phyloP scores from a whole-genome alignment of 2,888 invertebrate species.

The Cerastis leucographa region DNA sequence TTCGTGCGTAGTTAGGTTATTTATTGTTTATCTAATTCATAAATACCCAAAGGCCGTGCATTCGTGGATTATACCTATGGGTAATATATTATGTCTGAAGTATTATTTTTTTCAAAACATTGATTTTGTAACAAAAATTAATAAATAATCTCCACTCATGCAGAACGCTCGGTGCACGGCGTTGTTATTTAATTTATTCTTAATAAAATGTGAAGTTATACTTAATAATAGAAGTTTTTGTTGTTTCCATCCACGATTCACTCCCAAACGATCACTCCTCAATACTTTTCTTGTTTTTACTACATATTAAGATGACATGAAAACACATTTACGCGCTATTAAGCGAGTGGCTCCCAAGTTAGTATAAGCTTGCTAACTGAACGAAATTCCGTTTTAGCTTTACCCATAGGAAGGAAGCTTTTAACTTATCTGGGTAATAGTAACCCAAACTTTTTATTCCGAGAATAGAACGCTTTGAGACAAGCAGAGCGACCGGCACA shows the following conservation, averaged over 20 bases:
- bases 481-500: not conserved
- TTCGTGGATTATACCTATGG: not conserved
- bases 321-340: not conserved
- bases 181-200: conserved; percentile 13
- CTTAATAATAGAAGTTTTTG: not conserved
- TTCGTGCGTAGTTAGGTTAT: conserved; percentile 15
- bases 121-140: not conserved
- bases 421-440: not conserved
- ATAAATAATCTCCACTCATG: not conserved
- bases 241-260: conserved; percentile 6
- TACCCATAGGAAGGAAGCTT: not conserved
- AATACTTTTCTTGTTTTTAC: not conserved
- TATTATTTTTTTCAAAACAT: not conserved
- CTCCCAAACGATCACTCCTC: not conserved
- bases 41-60: not conserved
- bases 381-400: not conserved
- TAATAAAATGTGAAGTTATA: conserved; percentile 1
- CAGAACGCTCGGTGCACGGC: not conserved
- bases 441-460: not conserved
- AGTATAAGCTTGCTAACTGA: not conserved
- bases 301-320: not conserved
- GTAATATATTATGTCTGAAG: not conserved
- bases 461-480: not conserved
- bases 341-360: not conserved
- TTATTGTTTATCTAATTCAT: conserved; percentile 28